Evolutionary conservation across 2,888 invertebrate species (phyloP), one percentile per base, ranked within the genome.

Genomic region (Odontomyia ornata): DNA sequence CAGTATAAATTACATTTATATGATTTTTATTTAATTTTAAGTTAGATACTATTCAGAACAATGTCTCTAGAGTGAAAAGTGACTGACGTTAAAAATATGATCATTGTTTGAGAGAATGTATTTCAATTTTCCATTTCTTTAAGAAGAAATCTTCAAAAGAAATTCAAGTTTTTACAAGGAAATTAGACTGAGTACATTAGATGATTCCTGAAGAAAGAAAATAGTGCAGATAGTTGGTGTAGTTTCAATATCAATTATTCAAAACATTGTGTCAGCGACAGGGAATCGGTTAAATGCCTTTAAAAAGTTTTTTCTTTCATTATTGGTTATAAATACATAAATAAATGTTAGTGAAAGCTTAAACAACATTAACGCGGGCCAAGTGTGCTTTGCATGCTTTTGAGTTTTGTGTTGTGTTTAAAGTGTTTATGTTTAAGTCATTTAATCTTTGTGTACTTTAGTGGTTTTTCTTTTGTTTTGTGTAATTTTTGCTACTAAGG

Each of bases 231-330:
- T 23, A 60, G 11, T 25, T 13, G 57, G 57, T 60, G 57, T 60
- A 60, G 9, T 13, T 60, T 80, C 80, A 75, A 79, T 79, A 76
- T 77, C 56, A 67, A 80, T 80, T 79, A 75, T 47, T 62, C 76
- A 65, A 84, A 84, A 86, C 86, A 86, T 86, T 86, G 86, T 86
- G 86, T 86, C 86, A 86, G 86, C 87, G 86, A 86, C 84, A 84
- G 82, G 83, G 83, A 83, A 83, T 81, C 80, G 80, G 81, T 81
- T 69, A 9, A 9, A n/a, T 52, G 36, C 36, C 9, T 36, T n/a
- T n/a, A n/a, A n/a, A n/a, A n/a, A n/a, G n/a, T n/a, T n/a, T n/a
- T n/a, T n/a, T n/a, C n/a, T n/a, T n/a, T n/a, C n/a, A n/a, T n/a
- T n/a, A n/a, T n/a, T n/a, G n/a, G n/a, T n/a, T n/a, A n/a, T n/a